Evolutionary conservation across 2,888 invertebrate genomes (phyloP), one percentile per base, ranked within the genome.

Genomic region (Gastracanthus pulcherrimus): DNA sequence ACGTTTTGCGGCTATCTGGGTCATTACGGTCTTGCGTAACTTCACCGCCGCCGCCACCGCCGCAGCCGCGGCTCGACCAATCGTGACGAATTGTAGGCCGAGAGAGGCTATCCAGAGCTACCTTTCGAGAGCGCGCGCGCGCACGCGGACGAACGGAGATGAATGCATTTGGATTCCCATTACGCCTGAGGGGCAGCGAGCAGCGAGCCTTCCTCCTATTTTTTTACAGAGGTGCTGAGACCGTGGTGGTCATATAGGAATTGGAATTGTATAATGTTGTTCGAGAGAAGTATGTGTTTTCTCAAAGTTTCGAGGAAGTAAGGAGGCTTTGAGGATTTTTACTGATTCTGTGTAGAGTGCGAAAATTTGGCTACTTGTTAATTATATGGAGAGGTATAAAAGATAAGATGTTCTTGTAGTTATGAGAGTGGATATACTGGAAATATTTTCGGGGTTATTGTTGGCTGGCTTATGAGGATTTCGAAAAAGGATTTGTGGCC

Each of bases 21-120:
- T 85, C 86, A 85, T 88, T 87, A 86, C 84, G 85, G 82, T 82
- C 86, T 89, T 87, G 87, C 85, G 86, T 87, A 88, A 88, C 84
- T 45, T 81, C 69, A n/a, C n/a, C n/a, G n/a, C n/a, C n/a, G n/a
- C n/a, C 19, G 51, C 26, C 19, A 23, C 9, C 16, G 23, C 38
- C 64, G n/a, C 29, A 16, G 45, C 31, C 26, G 60, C 26, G 31
- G 45, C 60, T 71, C 80, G 74, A 19, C 67, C 76, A 71, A 48
- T 72, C 76, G 76, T 72, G 71, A 80, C 66, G 70, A 76, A 70
- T 76, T 58, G 76, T 70, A 60, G 62, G 48, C 19, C 38, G 26
- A 11, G 38, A 58, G 23, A 34, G 34, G 36, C 26, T 11, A 31
- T 51, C 70, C 13, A 13, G 36, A 23, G 23, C 36, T 7, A 55